Conservation (phyloP, 2,797 vertebrate species). For the Betta splendens region DNA sequence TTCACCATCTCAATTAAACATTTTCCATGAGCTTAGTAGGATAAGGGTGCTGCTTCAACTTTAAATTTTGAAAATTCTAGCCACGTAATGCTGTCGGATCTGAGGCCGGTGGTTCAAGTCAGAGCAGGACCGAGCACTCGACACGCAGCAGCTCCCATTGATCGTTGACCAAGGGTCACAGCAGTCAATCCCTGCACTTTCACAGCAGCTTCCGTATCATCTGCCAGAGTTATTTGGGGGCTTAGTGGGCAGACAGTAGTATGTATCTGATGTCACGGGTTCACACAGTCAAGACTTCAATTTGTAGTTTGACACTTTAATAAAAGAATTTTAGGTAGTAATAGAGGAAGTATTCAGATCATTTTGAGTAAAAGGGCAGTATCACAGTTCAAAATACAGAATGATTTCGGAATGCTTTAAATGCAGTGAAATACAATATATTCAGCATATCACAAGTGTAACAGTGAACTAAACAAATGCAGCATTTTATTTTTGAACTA, state of each 20-base stretch:
- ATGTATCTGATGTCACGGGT: constrained; percentile 29
- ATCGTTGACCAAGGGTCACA: constrained; percentile 29
- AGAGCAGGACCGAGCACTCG: constrained; percentile 19
- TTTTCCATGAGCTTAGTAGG: constrained; percentile 20
- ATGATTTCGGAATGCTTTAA: too few species aligned
- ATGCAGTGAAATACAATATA: background rate
- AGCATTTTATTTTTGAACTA: too few species aligned
- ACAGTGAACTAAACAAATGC: too few species aligned
- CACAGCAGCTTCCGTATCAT: constrained; percentile 21
- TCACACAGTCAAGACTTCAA: constrained; percentile 30
- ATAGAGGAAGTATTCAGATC: constrained; percentile 3
- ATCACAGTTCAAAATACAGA: background rate
- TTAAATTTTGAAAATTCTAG: constrained; percentile 15
- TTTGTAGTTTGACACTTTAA: constrained; percentile 32
- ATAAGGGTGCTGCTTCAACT: constrained; percentile 28
- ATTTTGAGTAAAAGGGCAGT: constrained; percentile 2
- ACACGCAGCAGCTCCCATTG: constrained; percentile 25
- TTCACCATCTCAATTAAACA: constrained; percentile 17
- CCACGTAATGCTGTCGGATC: constrained; percentile 5
- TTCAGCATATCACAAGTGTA: background rate
- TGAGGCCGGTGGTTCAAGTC: constrained; percentile 24
- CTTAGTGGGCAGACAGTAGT: constrained; percentile 20
- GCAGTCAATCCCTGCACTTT: constrained; percentile 52
- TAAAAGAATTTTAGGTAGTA: constrained; percentile 10
- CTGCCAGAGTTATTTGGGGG: constrained; percentile 28